Conservation (phyloP, 2,888 invertebrate species). For the Erebia palarica region DNA sequence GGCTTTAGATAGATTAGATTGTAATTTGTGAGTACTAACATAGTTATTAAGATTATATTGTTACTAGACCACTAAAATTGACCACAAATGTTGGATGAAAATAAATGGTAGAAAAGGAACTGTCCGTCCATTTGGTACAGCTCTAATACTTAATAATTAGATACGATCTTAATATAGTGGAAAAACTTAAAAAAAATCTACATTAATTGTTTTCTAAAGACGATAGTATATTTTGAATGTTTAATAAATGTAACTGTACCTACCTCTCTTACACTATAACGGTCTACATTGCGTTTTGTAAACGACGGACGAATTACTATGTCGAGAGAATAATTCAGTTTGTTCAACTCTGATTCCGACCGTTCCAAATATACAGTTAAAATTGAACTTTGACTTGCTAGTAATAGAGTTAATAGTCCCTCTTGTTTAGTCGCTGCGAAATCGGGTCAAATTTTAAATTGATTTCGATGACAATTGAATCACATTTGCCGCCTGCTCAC, state of each 20-base stretch:
- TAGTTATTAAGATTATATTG: too few relatives aligned
- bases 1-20: too few relatives aligned
- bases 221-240: too few relatives aligned
- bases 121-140: too few relatives aligned
- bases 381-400: constrained; percentile 38
- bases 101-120: too few relatives aligned
- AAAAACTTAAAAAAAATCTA: too few relatives aligned
- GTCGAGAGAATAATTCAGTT: constrained; percentile 33
- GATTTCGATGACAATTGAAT: constrained; percentile 48
- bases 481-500: constrained; percentile 33
- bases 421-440: constrained; percentile 24
- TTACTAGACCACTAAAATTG: too few relatives aligned
- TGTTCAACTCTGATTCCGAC: constrained; percentile 34
- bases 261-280: constrained; percentile 15
- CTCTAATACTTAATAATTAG: too few relatives aligned
- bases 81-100: too few relatives aligned
- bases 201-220: too few relatives aligned
- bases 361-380: constrained; percentile 25
- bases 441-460: constrained; percentile 47
- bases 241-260: neutral
- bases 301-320: constrained; percentile 38
- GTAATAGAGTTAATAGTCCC: constrained; percentile 26
- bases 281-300: constrained; percentile 34
- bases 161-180: too few relatives aligned
- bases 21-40: too few relatives aligned